These are phyloP conservation scores for Mactromeris polynyma DNA, from an alignment of 2,888 invertebrate genomes.

Conservation along the genomic window DNA sequence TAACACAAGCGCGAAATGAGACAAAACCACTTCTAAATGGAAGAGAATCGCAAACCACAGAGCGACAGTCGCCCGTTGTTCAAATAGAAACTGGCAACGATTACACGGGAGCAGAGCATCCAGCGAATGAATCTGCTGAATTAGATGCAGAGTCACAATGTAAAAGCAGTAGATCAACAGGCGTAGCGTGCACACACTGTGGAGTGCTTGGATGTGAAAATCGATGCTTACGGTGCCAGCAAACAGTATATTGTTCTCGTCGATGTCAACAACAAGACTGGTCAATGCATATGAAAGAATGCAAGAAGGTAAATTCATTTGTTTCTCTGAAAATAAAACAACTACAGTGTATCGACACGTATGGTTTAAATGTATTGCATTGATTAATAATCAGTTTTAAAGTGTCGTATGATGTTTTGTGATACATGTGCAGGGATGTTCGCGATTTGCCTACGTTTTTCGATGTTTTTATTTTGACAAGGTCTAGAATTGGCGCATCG, in stretches of 20 bases:
- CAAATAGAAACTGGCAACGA: not conserved
- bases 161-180: not conserved
- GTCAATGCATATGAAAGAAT: slow-evolving; percentile 13
- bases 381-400: too few species aligned
- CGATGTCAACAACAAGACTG: slow-evolving; percentile 38
- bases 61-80: too few species aligned
- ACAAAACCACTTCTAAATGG: not conserved
- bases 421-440: too few species aligned
- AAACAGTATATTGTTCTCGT: slow-evolving; percentile 12
- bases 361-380: too few species aligned
- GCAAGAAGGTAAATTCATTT: not conserved
- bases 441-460: too few species aligned
- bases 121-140: not conserved
- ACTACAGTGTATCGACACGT: too few species aligned
- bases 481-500: not conserved
- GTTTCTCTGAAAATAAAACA: too few species aligned
- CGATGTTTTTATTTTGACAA: not conserved
- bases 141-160: not conserved
- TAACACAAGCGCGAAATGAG: not conserved
- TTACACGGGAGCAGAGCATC: not conserved
- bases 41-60: too few species aligned
- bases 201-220: not conserved
- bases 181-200: not conserved
- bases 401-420: too few species aligned
- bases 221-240: slow-evolving; percentile 21